Evolutionary conservation across 1,140 invertebrate genomes (phyloP), one percentile per base, ranked within the genome.

Genomic region (Philaenus spumarius): DNA sequence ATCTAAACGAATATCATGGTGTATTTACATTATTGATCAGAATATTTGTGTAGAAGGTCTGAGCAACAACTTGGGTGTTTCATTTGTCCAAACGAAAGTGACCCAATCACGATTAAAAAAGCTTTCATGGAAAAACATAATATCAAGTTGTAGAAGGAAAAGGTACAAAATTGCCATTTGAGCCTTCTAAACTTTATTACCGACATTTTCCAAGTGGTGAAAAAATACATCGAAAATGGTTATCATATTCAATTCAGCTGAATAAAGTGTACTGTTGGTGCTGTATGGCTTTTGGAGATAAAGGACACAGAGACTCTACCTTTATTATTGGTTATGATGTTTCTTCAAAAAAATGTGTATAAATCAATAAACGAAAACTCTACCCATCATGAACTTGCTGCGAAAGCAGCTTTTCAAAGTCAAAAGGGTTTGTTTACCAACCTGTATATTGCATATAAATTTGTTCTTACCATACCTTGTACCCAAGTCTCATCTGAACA

Each of bases 241-340:
- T 54, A 20, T 54, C 35, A 2, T 54, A 54, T 39, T 54, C 52
- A 17, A 37, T 54, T 15, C 2, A 54, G 22, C 34, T 54, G n/a
- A n/a, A n/a, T n/a, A n/a, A n/a, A n/a, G n/a, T n/a, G n/a, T n/a
- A n/a, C n/a, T n/a, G n/a, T n/a, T n/a, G n/a, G n/a, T n/a, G n/a
- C n/a, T n/a, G n/a, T n/a, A n/a, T n/a, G n/a, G n/a, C n/a, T n/a
- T n/a, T 54, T 54, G 52, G 52, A 54, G 52, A 19, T 19, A 54
- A 54, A 39, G 52, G 22, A 17, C 30, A 54, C 2, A 54, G 58
- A 42, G 34, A 59, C 17, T 59, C 26, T 39, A 59, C 58, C 6
- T 59, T 59, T 55, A 55, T 59, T 43, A 55, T 30, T 59, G 51
- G 58, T 2, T 22, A 59, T 30, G 50, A 59, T 15, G 55, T 22